Base-by-base conservation (phyloP, 2,797 vertebrate species). In the Octomys mimax region DNA sequence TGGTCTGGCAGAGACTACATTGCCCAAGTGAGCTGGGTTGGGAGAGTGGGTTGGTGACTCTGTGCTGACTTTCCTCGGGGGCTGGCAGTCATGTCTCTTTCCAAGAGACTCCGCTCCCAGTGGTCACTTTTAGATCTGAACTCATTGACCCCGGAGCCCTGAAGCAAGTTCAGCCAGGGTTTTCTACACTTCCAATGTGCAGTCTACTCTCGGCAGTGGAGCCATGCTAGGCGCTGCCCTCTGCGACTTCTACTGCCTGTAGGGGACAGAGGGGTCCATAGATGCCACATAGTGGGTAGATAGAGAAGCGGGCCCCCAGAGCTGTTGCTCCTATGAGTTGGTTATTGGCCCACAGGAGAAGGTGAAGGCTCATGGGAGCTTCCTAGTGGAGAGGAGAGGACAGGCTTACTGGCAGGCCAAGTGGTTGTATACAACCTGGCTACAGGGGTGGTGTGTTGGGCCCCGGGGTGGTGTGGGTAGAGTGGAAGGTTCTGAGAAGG, bases 21-120 rank as follows among this genome's bases (percentile, higher is more conserved):
- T 97, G 94, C 77, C 33, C 75, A 19, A 91, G 83, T 78, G 70
- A 96, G n/a, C 36, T 1, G 10, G 39, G 62, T 39, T 84, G 33
- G 28, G 77, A 77, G 80, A 92, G 77, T 57, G 24, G 24, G 70
- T 75, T 57, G 73, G 78, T 33, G 1, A 71, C 52, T 28, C 16
- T 57, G 6, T 33, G n/a, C 85, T 46, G 36, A 86, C 62, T 68
- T 61, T 22, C 9, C 52, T 46, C 0, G 0, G 39, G 52, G 46
- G 42, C 26, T 91, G 31, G 57, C 19, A 21, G 82, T 95, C 68
- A 85, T 39, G 49, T 81, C 84, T 84, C 6, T 52, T 66, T 92
- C 39, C 9, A 16, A 18, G 79, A 73, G 81, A 71, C 70, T 71
- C n/a, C 26, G 22, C 62, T 80, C 36, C 57, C 52, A 28, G 10